These are phyloP conservation scores for Ornithoptera alexandrae DNA, from an alignment of 2,888 invertebrate genomes.

Conservation along the genomic window DNA sequence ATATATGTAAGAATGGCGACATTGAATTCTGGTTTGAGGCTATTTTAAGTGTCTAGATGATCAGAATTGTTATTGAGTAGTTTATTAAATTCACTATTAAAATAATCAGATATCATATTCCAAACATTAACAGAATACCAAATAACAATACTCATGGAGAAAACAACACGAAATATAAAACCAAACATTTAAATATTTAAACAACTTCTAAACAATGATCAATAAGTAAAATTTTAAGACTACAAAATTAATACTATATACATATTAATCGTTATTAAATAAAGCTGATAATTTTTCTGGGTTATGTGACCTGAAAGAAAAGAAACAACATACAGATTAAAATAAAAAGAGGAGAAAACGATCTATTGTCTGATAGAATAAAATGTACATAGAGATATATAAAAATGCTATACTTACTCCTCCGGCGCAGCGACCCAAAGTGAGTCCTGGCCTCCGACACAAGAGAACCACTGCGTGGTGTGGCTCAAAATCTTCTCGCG, in stretches of 20 bases:
- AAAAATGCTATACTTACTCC: too few species aligned
- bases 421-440: too few species aligned
- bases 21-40: too few species aligned
- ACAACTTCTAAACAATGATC: not conserved
- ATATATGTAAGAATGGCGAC: too few species aligned
- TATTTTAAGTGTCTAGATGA: conserved; percentile 36
- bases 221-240: not conserved
- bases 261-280: not conserved
- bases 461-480: too few species aligned
- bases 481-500: too few species aligned
- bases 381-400: not conserved
- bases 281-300: not conserved
- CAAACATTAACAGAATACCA: conserved; percentile 87
- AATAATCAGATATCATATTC: conserved; percentile 87
- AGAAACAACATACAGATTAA: not conserved
- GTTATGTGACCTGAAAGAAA: not conserved
- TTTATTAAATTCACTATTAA: conserved; percentile 84
- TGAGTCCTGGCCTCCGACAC: too few species aligned
- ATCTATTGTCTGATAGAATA: not conserved
- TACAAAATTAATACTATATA: not conserved
- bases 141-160: conserved; percentile 83
- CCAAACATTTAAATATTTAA: conserved; percentile 76
- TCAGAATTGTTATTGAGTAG: conserved; percentile 71
- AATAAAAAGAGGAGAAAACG: not conserved
- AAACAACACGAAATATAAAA: conserved; percentile 81